Percentiles rank a stretch among this genome's conserved stretches.
phyloP scores from a whole-genome alignment of 1,140 invertebrate genomes.

The Drosophila murphyi region DNA sequence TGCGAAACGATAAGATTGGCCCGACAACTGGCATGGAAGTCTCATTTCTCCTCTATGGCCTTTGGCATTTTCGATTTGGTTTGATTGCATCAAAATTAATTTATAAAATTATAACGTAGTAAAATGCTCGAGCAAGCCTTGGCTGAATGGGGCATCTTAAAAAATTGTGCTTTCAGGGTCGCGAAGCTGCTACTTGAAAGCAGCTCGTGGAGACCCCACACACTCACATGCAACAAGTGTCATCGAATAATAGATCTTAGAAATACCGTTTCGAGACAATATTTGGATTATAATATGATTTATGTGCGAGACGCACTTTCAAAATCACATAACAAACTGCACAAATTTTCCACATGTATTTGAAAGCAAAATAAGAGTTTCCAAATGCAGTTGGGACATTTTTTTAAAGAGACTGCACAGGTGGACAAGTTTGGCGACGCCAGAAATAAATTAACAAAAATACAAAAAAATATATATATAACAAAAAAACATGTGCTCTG shows the following conservation, averaged over 20 bases:
- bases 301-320: constrained; percentile 67
- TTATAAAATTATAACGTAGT: constrained; percentile 41
- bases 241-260: constrained; percentile 52
- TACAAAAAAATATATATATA: constrained; percentile 19
- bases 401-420: constrained; percentile 62
- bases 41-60: constrained; percentile 33
- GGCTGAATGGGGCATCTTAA: constrained; percentile 21
- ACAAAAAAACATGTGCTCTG: constrained; percentile 32
- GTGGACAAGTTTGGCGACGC: constrained; percentile 73
- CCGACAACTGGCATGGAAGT: constrained; percentile 18
- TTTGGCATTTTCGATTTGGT: constrained; percentile 53
- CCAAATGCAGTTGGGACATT: constrained; percentile 46
- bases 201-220: constrained; percentile 45
- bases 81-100: constrained; percentile 69
- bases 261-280: constrained; percentile 38
- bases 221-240: constrained; percentile 49
- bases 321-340: constrained; percentile 58
- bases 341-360: constrained; percentile 36
- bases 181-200: constrained; percentile 29
- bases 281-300: constrained; percentile 74
- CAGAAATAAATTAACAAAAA: constrained; percentile 41
- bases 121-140: constrained; percentile 28
- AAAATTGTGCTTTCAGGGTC: constrained; percentile 49
- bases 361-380: constrained; percentile 35
- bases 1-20: constrained; percentile 59